These are phyloP conservation scores for Netelia inedita DNA, from an alignment of 2,888 invertebrate genomes.

Conservation along the genomic window DNA sequence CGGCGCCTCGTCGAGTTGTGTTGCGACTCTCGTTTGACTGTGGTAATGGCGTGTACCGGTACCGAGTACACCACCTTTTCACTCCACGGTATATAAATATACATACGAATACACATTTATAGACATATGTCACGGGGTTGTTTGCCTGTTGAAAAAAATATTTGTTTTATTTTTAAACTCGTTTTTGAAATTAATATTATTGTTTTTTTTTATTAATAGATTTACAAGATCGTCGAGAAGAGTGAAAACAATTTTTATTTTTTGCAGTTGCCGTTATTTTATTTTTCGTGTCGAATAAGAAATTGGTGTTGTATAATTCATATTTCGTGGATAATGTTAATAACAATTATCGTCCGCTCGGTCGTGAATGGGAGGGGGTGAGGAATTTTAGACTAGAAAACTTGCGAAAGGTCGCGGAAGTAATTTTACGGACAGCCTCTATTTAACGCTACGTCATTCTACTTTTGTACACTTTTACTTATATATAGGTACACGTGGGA, in stretches of 20 bases:
- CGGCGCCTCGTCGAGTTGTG: slow-evolving; percentile 29
- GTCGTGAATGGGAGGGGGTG: no score
- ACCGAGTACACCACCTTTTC: slow-evolving; percentile 12
- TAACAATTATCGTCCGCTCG: no score
- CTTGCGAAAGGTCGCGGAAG: not conserved
- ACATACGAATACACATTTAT: slow-evolving; percentile 2
- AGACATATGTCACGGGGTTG: not conserved
- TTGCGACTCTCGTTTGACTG: slow-evolving; percentile 9
- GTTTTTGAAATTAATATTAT: not conserved
- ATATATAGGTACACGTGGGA: slow-evolving; percentile 2
- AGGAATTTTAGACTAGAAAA: not conserved
- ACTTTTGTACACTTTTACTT: slow-evolving; percentile 32
- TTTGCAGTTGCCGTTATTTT: no score
- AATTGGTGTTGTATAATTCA: no score
- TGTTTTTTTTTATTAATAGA: no score
- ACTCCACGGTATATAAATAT: slow-evolving; percentile 8
- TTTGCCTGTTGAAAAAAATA: not conserved
- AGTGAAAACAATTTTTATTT: no score
- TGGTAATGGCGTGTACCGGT: slow-evolving; percentile 32
- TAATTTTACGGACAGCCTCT: not conserved
- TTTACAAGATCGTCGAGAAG: no score
- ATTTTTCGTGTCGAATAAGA: no score
- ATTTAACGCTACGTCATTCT: not conserved
- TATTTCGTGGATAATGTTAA: no score
- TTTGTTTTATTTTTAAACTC: not conserved